phyloP scores from a whole-genome alignment of 2,797 vertebrate genomes.

The Saxicola maurus region DNA sequence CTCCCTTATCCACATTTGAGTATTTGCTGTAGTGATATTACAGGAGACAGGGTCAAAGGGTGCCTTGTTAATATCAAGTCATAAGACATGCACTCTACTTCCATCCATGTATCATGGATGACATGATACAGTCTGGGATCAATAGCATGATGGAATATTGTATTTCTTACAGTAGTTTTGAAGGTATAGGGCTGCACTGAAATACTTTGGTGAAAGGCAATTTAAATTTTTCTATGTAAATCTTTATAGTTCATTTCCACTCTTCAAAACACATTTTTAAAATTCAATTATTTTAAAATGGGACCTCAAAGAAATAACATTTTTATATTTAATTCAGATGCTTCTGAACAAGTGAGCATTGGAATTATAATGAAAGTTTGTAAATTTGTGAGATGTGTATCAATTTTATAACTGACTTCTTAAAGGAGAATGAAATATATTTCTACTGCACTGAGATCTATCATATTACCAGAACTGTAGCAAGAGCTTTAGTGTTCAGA shows the following conservation, averaged over 20 bases:
- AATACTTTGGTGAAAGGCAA: not conserved
- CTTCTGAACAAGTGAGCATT: not conserved
- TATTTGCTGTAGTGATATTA: not conserved
- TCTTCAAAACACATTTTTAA: not conserved
- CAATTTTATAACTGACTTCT: not conserved
- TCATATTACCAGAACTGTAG: not conserved
- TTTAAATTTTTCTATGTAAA: not conserved
- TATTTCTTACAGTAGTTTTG: not conserved
- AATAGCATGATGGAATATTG: not conserved
- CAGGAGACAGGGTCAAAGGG: not conserved
- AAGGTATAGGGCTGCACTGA: not conserved
- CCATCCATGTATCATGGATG: not conserved
- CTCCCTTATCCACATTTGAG: not conserved
- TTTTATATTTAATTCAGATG: conserved; percentile 4
- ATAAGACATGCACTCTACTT: not conserved
- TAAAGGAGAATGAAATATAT: not conserved
- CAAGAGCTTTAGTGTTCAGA: not conserved
- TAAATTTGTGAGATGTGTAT: not conserved
- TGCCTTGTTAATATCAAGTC: not conserved
- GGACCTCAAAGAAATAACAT: not conserved
- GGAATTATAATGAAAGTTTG: not conserved
- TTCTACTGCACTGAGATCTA: not conserved
- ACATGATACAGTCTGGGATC: not conserved
- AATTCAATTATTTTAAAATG: not conserved
- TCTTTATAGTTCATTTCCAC: not conserved